Conservation (phyloP, 2,113 vertebrate species). For the Semnornis frantzii region DNA sequence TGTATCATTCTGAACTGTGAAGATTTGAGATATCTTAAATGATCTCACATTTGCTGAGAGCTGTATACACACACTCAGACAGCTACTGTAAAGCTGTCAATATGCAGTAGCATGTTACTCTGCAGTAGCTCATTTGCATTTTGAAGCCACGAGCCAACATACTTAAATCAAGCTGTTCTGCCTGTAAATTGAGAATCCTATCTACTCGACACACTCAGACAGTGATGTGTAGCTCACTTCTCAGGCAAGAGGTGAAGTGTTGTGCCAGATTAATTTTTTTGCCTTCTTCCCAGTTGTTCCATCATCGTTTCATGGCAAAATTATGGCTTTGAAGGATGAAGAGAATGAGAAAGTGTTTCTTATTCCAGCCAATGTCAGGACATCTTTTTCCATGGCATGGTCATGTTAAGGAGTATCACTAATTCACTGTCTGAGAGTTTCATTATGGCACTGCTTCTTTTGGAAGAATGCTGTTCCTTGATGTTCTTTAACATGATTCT, state of each 20-base stretch:
- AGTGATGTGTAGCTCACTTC: neutral
- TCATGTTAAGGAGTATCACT: neutral
- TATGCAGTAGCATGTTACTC: neutral
- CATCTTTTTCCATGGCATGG: neutral
- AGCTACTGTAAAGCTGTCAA: neutral
- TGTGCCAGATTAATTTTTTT: neutral
- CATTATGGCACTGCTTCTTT: neutral
- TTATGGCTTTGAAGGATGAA: neutral
- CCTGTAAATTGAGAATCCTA: neutral
- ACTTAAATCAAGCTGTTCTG: slow-evolving; percentile 41
- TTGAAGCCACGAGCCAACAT: slow-evolving; percentile 29
- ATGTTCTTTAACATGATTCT: neutral
- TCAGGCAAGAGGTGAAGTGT: neutral
- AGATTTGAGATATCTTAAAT: neutral
- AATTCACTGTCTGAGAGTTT: neutral
- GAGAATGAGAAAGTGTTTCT: neutral
- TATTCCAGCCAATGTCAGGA: neutral
- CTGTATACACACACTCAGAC: neutral
- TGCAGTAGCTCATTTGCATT: slow-evolving; percentile 23
- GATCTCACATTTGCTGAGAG: neutral
- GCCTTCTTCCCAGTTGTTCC: neutral
- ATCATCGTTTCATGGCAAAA: neutral
- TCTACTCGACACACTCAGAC: neutral
- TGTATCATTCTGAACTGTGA: neutral
- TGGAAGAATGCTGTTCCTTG: neutral